Percentiles rank a stretch among this genome's conserved stretches.
These are phyloP conservation scores for Streptopelia turtur DNA, from an alignment of 2,797 vertebrate genomes.

Conservation along the genomic window DNA sequence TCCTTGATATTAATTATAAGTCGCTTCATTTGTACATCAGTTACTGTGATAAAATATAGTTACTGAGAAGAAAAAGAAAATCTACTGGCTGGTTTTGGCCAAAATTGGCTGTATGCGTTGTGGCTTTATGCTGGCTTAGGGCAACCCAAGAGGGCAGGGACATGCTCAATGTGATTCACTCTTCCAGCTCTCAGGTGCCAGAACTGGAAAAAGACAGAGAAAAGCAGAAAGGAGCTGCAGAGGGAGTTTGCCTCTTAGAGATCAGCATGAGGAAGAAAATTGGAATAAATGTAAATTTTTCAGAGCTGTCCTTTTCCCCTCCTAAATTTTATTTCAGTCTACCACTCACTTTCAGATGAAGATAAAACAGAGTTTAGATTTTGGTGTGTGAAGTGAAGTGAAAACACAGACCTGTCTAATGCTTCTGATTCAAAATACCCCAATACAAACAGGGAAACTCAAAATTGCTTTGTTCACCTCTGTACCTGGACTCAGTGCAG, in stretches of 20 bases:
- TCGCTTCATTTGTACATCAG: not conserved
- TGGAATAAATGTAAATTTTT: not conserved
- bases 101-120: fast-evolving
- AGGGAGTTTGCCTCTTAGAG: not conserved
- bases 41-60: not conserved
- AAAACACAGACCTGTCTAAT: not conserved
- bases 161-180: not conserved
- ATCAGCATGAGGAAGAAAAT: not conserved
- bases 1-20: not conserved
- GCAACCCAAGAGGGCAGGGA: not conserved
- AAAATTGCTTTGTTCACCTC: not conserved
- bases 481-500: not conserved
- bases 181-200: not conserved
- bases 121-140: not conserved
- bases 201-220: fast-evolving
- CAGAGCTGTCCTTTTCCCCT: not conserved
- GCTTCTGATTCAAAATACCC: not conserved
- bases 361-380: not conserved
- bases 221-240: not conserved
- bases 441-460: fast-evolving
- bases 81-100: not conserved
- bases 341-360: not conserved
- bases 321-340: not conserved
- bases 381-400: not conserved
- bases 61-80: not conserved